Conservation (phyloP, 2,113 vertebrate genomes). For the Bujurquina vittata region DNA sequence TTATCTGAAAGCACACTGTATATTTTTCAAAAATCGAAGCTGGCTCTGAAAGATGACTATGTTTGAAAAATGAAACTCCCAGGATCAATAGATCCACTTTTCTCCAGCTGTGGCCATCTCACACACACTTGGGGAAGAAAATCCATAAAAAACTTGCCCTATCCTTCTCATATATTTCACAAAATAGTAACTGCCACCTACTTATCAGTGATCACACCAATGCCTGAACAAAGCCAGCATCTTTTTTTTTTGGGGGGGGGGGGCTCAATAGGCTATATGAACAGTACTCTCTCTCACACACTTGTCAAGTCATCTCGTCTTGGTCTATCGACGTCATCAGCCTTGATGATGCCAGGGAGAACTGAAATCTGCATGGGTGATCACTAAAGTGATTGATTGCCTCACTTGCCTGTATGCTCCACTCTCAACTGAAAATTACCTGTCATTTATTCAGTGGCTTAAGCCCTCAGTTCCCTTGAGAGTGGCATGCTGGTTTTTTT, state of each 20-base stretch:
- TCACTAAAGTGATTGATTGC: conserved; percentile 84
- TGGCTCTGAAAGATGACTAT: conserved; percentile 50
- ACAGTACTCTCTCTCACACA: conserved; percentile 1
- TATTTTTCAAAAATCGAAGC: conserved; percentile 68
- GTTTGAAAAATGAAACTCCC: conserved; percentile 69
- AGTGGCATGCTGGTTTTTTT: conserved; percentile 48
- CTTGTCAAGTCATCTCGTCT: conserved; percentile 61
- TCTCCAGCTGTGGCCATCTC: conserved; percentile 63
- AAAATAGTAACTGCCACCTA: conserved; percentile 40
- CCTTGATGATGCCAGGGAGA: conserved; percentile 57
- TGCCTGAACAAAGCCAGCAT: conserved; percentile 43
- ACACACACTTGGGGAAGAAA: conserved; percentile 36
- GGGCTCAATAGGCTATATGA: conserved; percentile 27
- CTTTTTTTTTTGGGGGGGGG: conserved; percentile 10
- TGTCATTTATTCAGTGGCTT: conserved; percentile 85
- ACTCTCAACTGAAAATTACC: conserved; percentile 82
- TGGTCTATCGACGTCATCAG: conserved; percentile 46
- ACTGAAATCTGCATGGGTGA: conserved; percentile 79
- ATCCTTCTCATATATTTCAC: conserved; percentile 25
- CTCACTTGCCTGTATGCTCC: conserved; percentile 62
- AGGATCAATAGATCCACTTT: conserved; percentile 71
- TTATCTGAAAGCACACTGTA: conserved; percentile 49
- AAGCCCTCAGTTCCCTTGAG: conserved; percentile 75
- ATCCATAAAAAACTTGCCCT: conserved; percentile 58
- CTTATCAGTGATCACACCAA: conserved; percentile 38